Base-by-base conservation (phyloP, 2,797 vertebrate species). In the Nasua narica region DNA sequence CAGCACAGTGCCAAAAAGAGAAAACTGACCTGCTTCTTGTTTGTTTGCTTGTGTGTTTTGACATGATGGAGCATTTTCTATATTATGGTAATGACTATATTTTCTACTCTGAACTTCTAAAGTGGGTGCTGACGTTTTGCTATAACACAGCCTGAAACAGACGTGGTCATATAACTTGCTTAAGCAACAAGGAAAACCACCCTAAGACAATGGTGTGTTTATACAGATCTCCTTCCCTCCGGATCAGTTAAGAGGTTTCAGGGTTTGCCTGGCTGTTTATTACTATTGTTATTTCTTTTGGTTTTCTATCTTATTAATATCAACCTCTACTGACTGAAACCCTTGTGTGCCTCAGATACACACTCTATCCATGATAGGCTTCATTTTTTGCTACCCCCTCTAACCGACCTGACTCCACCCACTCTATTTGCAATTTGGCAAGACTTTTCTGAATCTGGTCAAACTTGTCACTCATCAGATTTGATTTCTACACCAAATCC, bases 21-120 rank as follows among this genome's bases (percentile, higher is more conserved):
- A 97, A 96, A 97, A 96, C 78, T 77, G 97, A 93, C 91, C 97
- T 94, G 95, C 78, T 96, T 96, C 65, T 32, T 69, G 32, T 94
- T 83, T 97, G 70, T 78, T 97, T 96, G 90, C 91, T 46, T 93
- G 27, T 94, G 91, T 95, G 84, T 94, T 96, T 96, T 90, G 50
- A 96, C 95, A 43, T 35, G 15, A 58, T 81, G 52, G 62, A 81
- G 32, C 65, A 70, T 86, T 82, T 88, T 94, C 95, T 78, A 18
- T 35, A 16, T 87, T 91, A 23, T 85, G 29, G 27, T 85, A 87
- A 94, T 86, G 32, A 94, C 29, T 11, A 32, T 60, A 79, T 56
- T 93, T 96, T 65, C 76, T 91, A 46, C 23, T 62, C 65, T 65
- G n/a, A 87, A 90, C 46, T 35, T 56, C 58, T 77, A 70, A 91